Base-by-base conservation (phyloP, 1,140 invertebrate genomes). In the Halictus rubicundus region DNA sequence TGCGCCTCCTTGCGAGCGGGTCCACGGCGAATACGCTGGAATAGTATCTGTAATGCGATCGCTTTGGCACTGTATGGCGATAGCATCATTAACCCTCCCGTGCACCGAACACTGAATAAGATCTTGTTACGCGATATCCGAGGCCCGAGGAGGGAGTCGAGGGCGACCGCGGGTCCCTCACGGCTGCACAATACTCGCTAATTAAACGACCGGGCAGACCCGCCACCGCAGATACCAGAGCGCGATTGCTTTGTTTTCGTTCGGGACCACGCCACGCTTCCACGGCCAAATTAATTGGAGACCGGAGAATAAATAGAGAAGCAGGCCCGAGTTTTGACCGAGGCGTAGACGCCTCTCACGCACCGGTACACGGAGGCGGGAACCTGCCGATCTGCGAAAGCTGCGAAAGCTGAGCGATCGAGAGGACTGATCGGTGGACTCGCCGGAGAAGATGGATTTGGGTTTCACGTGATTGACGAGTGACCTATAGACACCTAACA, bases 171-270 rank as follows among this genome's bases (percentile, higher is more conserved):
- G 68, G 69, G 63, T 79, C 70, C 68, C 64, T 84, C 76, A 66
- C 78, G 65, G 65, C 84, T 85, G 90, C 89, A 92, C 92, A 93
- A 92, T 92, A 90, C 91, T 89, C 85, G 86, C 92, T 93, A 93
- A 93, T 93, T 93, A 93, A 93, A 92, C 90, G 89, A 89, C 86
- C 86, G 88, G 86, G 81, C 85, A 73, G 54, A n/a, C 87, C 89
- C 88, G 88, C 90, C 88, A 90, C 87, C 87, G 90, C 87, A 91
- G 92, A 92, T 93, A 91, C 90, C 88, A 90, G 82, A 83, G 82
- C 81, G 86, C 90, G 91, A 93, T 93, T 92, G 91, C 92, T 93
- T 93, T 92, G 91, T 92, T 92, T 92, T 92, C 91, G 89, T 89
- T 63, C 82, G 79, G 90, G 89, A 79, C 88, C 88, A 91, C 81